Evolutionary conservation across 2,113 vertebrate species (phyloP).

Genomic region (Alaudala cheleensis): DNA sequence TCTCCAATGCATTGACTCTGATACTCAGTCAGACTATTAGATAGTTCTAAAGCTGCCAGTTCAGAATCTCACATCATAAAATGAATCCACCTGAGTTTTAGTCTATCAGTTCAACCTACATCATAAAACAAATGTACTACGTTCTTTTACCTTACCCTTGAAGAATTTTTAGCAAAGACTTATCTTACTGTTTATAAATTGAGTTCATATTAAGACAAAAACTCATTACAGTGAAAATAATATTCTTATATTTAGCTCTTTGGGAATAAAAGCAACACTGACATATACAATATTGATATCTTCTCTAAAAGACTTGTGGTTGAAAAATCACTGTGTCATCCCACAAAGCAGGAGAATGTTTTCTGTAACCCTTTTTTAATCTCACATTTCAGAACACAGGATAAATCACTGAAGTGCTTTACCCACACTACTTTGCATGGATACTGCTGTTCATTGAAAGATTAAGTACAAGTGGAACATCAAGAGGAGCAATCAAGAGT

Average conservation of each 20-base stretch:
- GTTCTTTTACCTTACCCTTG: not conserved
- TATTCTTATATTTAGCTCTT: not conserved
- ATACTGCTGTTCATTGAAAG: constrained; percentile 12
- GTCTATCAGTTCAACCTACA: not conserved
- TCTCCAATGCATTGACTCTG: not conserved
- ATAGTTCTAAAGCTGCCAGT: not conserved
- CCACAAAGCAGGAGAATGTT: constrained; percentile 1
- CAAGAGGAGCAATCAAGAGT: constrained; percentile 37
- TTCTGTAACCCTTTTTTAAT: not conserved
- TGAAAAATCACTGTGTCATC: constrained; percentile 21
- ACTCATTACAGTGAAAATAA: not conserved
- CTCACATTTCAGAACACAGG: not conserved
- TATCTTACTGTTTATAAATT: not conserved
- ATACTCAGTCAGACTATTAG: not conserved
- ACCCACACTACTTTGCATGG: not conserved
- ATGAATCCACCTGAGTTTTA: not conserved
- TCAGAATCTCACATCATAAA: not conserved
- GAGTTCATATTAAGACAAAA: not conserved
- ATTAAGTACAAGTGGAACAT: constrained; percentile 23
- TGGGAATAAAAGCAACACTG: not conserved
- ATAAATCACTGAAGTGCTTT: constrained; percentile 1
- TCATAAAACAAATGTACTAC: not conserved
- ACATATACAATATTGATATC: not conserved
- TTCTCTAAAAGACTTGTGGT: not conserved
- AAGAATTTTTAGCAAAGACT: not conserved